Base-by-base conservation (phyloP, 2,113 vertebrate species). In the Puntigrus tetrazona region DNA sequence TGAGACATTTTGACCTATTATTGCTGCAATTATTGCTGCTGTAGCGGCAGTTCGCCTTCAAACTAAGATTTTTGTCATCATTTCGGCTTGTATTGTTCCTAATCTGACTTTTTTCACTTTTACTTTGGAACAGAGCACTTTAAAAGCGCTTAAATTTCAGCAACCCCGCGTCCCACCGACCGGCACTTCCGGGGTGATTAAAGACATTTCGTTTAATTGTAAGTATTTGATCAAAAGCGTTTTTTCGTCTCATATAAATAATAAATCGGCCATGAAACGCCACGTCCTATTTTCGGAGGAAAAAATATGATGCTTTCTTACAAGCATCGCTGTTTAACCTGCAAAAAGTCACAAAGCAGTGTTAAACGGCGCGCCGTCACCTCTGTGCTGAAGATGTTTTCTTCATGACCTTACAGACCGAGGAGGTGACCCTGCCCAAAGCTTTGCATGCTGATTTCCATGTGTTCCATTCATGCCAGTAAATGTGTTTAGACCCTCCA, bases 401-500 rank as follows among this genome's bases (percentile, higher is more conserved):
- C 50, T 7, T 70, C 87, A 67, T 41, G 77, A 79, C 65, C 61
- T 78, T 74, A 55, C 11, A 85, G 79, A 78, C 84, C 69, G 52
- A 9, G 74, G 87, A 87, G 90, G 89, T 85, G 88, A 88, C 83
- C 88, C 85, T 90, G 85, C 88, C 86, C 86, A 89, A 67, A 86
- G 87, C 88, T 95, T 95, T 95, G 94, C 94, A 95, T 95, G 85
- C 78, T 89, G 83, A 94, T 95, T 95, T 95, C 89, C 94, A 95
- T 95, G 93, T 90, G 84, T 94, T 94, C 93, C 93, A 92, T 91
- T 90, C 85, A 82, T 88, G 86, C 59, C 86, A 85, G 77, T 86
- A 90, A 93, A 92, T 92, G 89, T 91, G 86, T 87, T 86, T 86
- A 88, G 89, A 89, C 91, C 88, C 91, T 92, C 88, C 88, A 91